phyloP scores from a whole-genome alignment of 1,140 invertebrate species.

The Luehdorfia chinensis region DNA sequence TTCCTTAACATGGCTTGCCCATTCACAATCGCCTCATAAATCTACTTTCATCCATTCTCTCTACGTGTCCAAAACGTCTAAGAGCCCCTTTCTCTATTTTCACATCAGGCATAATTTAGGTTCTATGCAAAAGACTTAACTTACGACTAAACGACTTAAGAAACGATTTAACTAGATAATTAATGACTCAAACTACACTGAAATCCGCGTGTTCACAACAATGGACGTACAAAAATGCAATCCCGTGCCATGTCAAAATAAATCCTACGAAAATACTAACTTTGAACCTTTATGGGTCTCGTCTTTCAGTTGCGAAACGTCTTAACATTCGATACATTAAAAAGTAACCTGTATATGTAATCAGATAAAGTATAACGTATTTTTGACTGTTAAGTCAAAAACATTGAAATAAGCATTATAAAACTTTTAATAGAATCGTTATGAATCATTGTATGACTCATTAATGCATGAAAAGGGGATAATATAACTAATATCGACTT shows the following conservation, averaged over 20 bases:
- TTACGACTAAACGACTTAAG: too few species aligned
- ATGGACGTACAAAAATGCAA: conserved; percentile 59
- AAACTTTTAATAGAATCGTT: conserved; percentile 54
- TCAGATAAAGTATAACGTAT: conserved; percentile 12
- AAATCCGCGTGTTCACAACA: conserved; percentile 49
- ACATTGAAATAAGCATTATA: background rate
- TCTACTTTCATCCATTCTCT: too few species aligned
- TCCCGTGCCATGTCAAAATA: conserved; percentile 63
- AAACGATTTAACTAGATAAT: too few species aligned
- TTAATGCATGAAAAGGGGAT: too few species aligned
- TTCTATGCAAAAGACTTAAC: too few species aligned
- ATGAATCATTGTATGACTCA: conserved; percentile 4
- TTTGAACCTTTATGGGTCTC: conserved; percentile 47
- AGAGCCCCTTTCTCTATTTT: too few species aligned
- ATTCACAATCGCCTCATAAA: too few species aligned
- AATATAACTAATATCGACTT: too few species aligned
- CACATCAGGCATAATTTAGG: too few species aligned
- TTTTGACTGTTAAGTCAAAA: conserved; percentile 27
- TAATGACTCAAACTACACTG: too few species aligned
- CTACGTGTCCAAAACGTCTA: too few species aligned
- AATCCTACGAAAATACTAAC: conserved; percentile 62
- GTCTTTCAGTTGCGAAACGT: conserved; percentile 17
- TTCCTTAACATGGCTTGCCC: too few species aligned
- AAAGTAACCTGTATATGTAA: conserved; percentile 23
- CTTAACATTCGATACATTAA: conserved; percentile 2